Base-by-base conservation (phyloP, 2,113 vertebrate genomes). In the Caloenas nicobarica region DNA sequence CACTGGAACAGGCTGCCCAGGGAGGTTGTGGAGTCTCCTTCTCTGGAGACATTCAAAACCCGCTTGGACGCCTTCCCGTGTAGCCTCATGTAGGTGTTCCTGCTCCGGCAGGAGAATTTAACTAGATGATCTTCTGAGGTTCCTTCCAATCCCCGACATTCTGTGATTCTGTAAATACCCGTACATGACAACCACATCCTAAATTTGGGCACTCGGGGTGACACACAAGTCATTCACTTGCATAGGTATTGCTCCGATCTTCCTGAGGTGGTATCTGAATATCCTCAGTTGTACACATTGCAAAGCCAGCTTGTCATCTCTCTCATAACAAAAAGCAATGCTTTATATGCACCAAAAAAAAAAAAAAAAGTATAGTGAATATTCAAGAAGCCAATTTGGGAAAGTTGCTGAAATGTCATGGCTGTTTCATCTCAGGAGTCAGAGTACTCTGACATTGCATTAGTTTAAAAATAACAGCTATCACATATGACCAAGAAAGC, bases 391-490 rank as follows among this genome's bases (percentile, higher is more conserved):
- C 11, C 24, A 86, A 4, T 84, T 90, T 81, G 44, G 26, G 71
- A 77, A 93, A 79, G 48, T 25, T 88, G 70, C 83, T 85, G 86
- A 89, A 78, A 80, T 90, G 53, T 76, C 92, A 87, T 8, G 29
- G 76, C 87, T 60, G 19, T 31, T 96, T 54, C 2, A 0, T 79
- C 60, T 68, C 51, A 36, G 50, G 36, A 91, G 66, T 84, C 86
- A 74, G 33, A 70, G 38, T 40, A 51, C 68, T 77, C 44, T 73
- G 82, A 84, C 38, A 60, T 26, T 51, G 60, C 29, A 65, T 73
- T 78, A 74, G 31, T 65, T 94, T 42, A 93, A 86, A 93, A 94
- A 73, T 88, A 76, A 44, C 64, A 91, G 44, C 64, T 90, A 74
- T 68, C 62, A 76, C 4, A 26, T 24, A 58, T 38, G 53, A 81